Conservation (phyloP, 2,888 invertebrate species). For the Myathropa florea region DNA sequence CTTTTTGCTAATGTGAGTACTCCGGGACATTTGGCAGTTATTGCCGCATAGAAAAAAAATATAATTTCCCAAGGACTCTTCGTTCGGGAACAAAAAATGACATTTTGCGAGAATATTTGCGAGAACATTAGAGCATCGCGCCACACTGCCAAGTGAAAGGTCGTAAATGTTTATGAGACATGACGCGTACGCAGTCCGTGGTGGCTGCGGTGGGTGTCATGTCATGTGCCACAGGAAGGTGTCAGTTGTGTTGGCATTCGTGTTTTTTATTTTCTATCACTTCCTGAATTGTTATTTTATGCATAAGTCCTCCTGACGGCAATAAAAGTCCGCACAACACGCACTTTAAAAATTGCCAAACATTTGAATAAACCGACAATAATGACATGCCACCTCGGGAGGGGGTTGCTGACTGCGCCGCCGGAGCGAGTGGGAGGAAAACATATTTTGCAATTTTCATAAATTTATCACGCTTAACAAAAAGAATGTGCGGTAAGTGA, state of each 20-base stretch:
- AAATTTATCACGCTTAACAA: constrained; percentile 65
- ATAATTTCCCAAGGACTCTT: constrained; percentile 39
- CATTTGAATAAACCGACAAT: constrained; percentile 67
- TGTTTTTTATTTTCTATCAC: constrained; percentile 32
- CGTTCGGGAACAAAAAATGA: constrained; percentile 32
- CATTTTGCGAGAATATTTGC: constrained; percentile 61
- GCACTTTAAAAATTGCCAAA: constrained; percentile 63
- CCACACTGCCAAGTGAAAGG: constrained; percentile 55
- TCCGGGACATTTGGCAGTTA: constrained; percentile 66
- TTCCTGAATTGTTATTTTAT: constrained; percentile 62
- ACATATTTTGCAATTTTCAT: constrained; percentile 41
- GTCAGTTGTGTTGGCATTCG: constrained; percentile 62
- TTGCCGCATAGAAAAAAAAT: constrained; percentile 51
- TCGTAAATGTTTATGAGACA: constrained; percentile 71
- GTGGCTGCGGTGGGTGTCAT: constrained; percentile 34
- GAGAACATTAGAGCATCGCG: constrained; percentile 43
- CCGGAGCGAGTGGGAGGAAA: not conserved
- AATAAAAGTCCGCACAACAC: constrained; percentile 63
- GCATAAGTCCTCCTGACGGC: constrained; percentile 55
- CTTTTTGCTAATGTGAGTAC: constrained; percentile 46
- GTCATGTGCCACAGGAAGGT: constrained; percentile 60
- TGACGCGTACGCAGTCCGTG: constrained; percentile 50
- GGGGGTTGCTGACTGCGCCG: not conserved
- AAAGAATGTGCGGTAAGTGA: constrained; percentile 38
- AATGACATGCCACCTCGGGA: constrained; percentile 21